phyloP scores from a whole-genome alignment of 2,888 invertebrate genomes.

The Dynastes grantii region DNA sequence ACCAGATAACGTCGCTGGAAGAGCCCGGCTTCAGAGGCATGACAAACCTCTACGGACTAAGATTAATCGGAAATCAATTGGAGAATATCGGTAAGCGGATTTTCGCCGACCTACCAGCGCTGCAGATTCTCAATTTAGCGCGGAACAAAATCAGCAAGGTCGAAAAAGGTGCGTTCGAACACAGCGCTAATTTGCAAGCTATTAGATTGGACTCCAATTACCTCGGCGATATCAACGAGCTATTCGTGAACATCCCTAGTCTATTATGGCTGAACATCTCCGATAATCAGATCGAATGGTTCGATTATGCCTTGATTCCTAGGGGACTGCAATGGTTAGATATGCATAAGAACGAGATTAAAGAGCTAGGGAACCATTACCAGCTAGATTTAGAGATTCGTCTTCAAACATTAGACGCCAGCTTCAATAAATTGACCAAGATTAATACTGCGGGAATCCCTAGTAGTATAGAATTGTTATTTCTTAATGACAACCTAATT shows the following conservation, averaged over 20 bases:
- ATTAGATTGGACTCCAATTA: slow-evolving; percentile 90
- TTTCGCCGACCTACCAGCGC: slow-evolving; percentile 84
- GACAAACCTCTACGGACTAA: slow-evolving; percentile 88
- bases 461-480: slow-evolving; percentile 87
- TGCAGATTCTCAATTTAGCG: slow-evolving; percentile 91
- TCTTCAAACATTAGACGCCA: slow-evolving; percentile 90
- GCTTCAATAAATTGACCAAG: slow-evolving; percentile 89
- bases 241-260: slow-evolving; percentile 88
- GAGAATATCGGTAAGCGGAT: slow-evolving; percentile 86
- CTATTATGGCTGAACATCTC: slow-evolving; percentile 93
- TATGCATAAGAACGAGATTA: slow-evolving; percentile 89
- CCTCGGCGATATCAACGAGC: slow-evolving; percentile 85
- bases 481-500: slow-evolving; percentile 92
- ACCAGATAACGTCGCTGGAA: slow-evolving; percentile 86
- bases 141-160: slow-evolving; percentile 86
- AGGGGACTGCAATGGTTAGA: slow-evolving; percentile 90
- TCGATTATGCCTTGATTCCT: slow-evolving; percentile 91
- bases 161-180: slow-evolving; percentile 87
- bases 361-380: slow-evolving; percentile 84
- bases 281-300: slow-evolving; percentile 90
- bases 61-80: slow-evolving; percentile 91
- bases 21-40: slow-evolving; percentile 88
- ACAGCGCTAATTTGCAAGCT: slow-evolving; percentile 86
- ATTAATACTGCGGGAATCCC: slow-evolving; percentile 86
- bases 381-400: slow-evolving; percentile 80